Conservation (phyloP, 2,797 vertebrate genomes). For the Hydrophis major region DNA sequence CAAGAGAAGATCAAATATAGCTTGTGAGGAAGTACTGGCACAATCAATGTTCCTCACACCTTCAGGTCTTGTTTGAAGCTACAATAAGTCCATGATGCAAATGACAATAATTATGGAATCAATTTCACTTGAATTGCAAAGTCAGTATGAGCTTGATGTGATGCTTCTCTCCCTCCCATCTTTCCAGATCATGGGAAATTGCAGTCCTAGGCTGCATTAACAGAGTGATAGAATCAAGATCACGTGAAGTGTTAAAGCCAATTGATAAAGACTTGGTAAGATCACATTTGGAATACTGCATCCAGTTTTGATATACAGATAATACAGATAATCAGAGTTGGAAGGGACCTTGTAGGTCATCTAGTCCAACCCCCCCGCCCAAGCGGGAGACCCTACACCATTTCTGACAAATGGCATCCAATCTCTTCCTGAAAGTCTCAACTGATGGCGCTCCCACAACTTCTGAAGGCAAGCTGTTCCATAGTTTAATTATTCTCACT, state of each 20-base stretch:
- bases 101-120: not conserved
- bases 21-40: not conserved
- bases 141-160: not conserved
- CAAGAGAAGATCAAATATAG: not conserved
- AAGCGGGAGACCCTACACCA: no score
- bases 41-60: not conserved
- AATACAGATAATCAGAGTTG: no score
- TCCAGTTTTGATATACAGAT: not conserved
- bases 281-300: not conserved
- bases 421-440: no score
- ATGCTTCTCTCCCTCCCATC: not conserved
- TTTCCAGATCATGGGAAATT: not conserved
- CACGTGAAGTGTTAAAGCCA: not conserved
- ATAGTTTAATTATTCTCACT: no score
- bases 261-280: not conserved
- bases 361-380: no score
- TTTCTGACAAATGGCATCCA: no score
- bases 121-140: not conserved
- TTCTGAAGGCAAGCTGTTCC: no score
- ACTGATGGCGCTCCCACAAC: no score
- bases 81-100: not conserved
- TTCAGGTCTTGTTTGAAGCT: not conserved
- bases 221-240: not conserved
- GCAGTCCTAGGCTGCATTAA: not conserved
- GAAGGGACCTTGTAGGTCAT: no score